Evolutionary conservation across 2,888 invertebrate genomes (phyloP), one percentile per base, ranked within the genome.

Genomic region (Eucera pruinosa): DNA sequence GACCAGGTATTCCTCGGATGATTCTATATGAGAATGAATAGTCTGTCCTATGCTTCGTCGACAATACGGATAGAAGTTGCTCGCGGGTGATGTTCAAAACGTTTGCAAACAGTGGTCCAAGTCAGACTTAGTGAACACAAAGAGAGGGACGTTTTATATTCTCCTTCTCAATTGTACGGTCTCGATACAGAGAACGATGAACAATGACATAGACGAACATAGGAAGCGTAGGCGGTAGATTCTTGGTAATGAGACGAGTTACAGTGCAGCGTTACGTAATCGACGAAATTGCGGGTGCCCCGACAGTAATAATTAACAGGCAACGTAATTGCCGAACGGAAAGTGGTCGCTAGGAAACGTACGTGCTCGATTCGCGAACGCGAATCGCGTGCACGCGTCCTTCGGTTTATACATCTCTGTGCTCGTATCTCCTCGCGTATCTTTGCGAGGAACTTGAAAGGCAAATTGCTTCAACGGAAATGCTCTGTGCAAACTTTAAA

Each of bases 201-300:
- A 62, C 50, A 64, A 76, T 36, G 48, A 43, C 41, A 41, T 11
- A n/a, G 20, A 43, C 20, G 55, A 36, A 50, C 43, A 47, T 15
- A 33, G 65, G 54, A 52, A 27, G 39, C 68, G 62, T 71, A 41
- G 71, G 71, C 52, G 69, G 75, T 48, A 39, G 54, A 54, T 54
- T 52, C 18, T 43, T 33, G 64, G 64, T 67, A 78, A 75, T 57
- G 72, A 62, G 61, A 74, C 65, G 65, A 61, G 62, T 67, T 83
- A 70, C 65, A 52, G 20, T 33, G 55, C 23, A 47, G 39, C 62
- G 48, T 73, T 82, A 65, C 55, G 58, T 71, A 80, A 83, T 69
- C 60, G 78, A 58, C 60, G 64, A 72, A 83, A 78, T 71, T 78
- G 73, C 76, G 62, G 70, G 72, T 73, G 58, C 55, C 25, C 68